These are phyloP conservation scores for Drosophila kohkoa DNA, from an alignment of 1,140 invertebrate species.

Conservation along the genomic window DNA sequence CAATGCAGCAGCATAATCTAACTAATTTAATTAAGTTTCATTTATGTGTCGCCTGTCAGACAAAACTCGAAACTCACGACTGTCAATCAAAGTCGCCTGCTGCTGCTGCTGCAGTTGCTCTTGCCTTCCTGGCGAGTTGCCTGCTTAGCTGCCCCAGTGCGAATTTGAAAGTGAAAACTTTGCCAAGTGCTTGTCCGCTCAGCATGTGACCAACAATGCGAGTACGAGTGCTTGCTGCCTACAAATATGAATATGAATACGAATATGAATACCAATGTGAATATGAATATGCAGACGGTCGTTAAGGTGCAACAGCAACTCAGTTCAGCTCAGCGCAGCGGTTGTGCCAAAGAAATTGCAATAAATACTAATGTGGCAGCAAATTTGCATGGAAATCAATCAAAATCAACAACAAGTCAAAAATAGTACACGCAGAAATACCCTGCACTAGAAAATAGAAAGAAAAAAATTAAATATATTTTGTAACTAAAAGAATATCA, in stretches of 20 bases:
- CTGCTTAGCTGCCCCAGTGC: conserved; percentile 40
- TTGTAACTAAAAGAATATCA: too few species aligned
- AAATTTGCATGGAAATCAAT: conserved; percentile 72
- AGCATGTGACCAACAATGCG: conserved; percentile 27
- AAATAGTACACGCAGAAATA: neutral
- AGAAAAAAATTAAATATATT: too few species aligned
- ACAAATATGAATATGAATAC: conserved; percentile 23
- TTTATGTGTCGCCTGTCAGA: conserved; percentile 60
- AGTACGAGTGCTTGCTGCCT: conserved; percentile 10
- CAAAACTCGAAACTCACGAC: conserved; percentile 55
- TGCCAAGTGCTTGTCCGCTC: conserved; percentile 6
- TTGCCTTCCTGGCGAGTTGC: conserved; percentile 6
- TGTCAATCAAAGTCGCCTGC: conserved; percentile 65
- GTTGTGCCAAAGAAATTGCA: conserved; percentile 62
- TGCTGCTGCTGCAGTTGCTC: conserved; percentile 30
- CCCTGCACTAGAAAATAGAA: conserved; percentile 20
- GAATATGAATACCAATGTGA: conserved; percentile 8
- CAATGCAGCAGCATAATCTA: conserved; percentile 45
- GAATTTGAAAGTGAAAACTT: conserved; percentile 75
- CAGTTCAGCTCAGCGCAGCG: conserved; percentile 24
- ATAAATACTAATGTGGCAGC: conserved; percentile 67
- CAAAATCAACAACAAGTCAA: neutral
- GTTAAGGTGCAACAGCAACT: conserved; percentile 37
- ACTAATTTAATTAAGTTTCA: conserved; percentile 73
- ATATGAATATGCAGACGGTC: conserved; percentile 5